These are phyloP conservation scores for Drosophila miranda DNA, from an alignment of 1,140 invertebrate species.

Conservation along the genomic window DNA sequence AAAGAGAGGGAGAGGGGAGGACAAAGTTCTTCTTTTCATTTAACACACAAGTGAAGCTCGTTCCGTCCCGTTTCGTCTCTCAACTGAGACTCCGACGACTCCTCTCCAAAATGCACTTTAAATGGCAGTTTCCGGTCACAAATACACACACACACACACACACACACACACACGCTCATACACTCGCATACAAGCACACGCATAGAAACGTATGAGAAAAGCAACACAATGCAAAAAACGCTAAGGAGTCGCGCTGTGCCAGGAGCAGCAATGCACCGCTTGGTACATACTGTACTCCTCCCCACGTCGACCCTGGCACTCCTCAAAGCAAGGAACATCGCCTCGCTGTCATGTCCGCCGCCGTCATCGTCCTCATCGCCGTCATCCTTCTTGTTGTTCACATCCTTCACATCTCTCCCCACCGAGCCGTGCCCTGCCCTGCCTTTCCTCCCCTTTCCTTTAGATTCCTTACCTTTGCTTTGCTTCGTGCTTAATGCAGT, in stretches of 20 bases:
- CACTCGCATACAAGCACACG: slow-evolving; percentile 12
- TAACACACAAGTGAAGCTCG: slow-evolving; percentile 59
- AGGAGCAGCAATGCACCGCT: slow-evolving; percentile 75
- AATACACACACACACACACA: slow-evolving; percentile 38
- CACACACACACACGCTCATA: slow-evolving; percentile 17
- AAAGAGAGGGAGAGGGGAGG: slow-evolving; percentile 8
- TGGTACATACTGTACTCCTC: slow-evolving; percentile 79
- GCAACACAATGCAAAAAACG: slow-evolving; percentile 68
- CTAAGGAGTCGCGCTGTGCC: slow-evolving; percentile 77
- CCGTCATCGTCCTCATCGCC: slow-evolving; percentile 50
- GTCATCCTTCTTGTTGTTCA: slow-evolving; percentile 31
- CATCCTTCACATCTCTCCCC: slow-evolving; percentile 28
- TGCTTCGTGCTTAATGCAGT: slow-evolving; percentile 59
- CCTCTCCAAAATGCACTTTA: slow-evolving; percentile 80
- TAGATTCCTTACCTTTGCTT: slow-evolving; percentile 33
- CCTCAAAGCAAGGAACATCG: background rate
- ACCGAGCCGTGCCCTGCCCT: background rate
- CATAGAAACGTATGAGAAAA: slow-evolving; percentile 52
- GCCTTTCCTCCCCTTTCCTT: background rate
- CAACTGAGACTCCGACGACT: slow-evolving; percentile 49
- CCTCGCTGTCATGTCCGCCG: slow-evolving; percentile 58
- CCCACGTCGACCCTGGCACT: slow-evolving; percentile 28
- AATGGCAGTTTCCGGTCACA: slow-evolving; percentile 82
- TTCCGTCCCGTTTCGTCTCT: slow-evolving; percentile 31
- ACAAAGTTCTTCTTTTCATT: slow-evolving; percentile 64